Percentiles rank a stretch among this genome's conserved stretches.
These are phyloP conservation scores for Dendrolimus kikuchii DNA, from an alignment of 1,140 invertebrate genomes.

Conservation along the genomic window DNA sequence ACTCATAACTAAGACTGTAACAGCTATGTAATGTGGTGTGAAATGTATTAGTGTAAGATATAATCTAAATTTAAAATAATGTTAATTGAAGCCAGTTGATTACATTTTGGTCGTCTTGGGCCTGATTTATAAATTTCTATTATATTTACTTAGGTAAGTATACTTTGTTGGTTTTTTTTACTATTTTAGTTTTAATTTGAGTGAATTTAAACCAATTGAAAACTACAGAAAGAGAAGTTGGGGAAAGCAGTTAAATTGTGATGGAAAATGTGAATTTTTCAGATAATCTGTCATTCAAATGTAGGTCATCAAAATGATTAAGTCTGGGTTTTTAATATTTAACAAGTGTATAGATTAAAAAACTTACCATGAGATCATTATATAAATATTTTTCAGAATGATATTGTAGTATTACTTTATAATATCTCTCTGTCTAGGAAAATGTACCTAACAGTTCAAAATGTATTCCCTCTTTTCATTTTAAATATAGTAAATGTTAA, in stretches of 20 bases:
- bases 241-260: background rate
- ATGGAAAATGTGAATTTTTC: background rate
- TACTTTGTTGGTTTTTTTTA: background rate
- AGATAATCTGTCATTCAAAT: constrained; percentile 7
- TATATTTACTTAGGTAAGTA: constrained; percentile 23
- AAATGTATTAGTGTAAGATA: background rate
- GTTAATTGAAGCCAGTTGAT: constrained; percentile 32
- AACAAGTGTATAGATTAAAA: too few relatives aligned
- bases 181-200: background rate
- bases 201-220: background rate
- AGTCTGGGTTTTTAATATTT: background rate
- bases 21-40: too few relatives aligned
- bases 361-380: too few relatives aligned
- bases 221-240: too few relatives aligned
- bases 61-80: constrained; percentile 14
- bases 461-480: too few relatives aligned
- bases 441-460: too few relatives aligned
- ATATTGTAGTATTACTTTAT: too few relatives aligned
- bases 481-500: too few relatives aligned
- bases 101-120: constrained; percentile 31
- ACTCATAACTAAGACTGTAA: constrained; percentile 15
- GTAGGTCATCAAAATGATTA: constrained; percentile 22
- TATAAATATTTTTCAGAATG: too few relatives aligned
- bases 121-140: constrained; percentile 12
- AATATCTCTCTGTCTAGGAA: too few relatives aligned